Percentiles rank a stretch among this genome's conserved stretches.
phyloP scores from a whole-genome alignment of 2,113 vertebrate species.

The Carassius gibelio region DNA sequence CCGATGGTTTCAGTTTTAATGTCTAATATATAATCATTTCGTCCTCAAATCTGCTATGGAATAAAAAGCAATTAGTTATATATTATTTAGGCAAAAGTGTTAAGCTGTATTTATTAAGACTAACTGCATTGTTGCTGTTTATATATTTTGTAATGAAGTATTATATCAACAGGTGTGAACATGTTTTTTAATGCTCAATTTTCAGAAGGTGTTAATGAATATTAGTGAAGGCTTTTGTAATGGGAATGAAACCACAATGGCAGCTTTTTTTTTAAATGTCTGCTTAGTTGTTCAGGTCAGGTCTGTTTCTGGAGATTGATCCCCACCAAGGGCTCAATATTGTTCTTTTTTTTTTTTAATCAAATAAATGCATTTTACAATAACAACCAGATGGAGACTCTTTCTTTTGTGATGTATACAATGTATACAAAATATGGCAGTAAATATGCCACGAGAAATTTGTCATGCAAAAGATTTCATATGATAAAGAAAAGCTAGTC shows the following conservation, averaged over 20 bases:
- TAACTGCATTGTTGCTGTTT: conserved; percentile 50
- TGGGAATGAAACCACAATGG: conserved; percentile 51
- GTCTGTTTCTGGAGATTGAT: conserved; percentile 48
- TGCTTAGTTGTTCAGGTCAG: conserved; percentile 28
- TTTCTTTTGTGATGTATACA: not conserved
- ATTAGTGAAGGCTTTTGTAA: conserved; percentile 46
- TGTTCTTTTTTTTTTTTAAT: conserved; percentile 49
- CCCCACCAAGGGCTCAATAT: conserved; percentile 31
- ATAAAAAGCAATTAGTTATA: conserved; percentile 30
- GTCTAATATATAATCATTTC: conserved; percentile 15
- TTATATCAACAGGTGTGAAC: conserved; percentile 61
- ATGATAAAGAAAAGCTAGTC: not conserved
- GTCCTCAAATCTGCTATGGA: not conserved
- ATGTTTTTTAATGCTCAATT: conserved; percentile 36
- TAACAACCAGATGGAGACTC: not conserved
- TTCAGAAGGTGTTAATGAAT: conserved; percentile 41
- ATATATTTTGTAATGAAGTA: conserved; percentile 66
- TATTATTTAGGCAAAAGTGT: conserved; percentile 38
- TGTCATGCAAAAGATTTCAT: not conserved
- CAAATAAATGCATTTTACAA: conserved; percentile 65
- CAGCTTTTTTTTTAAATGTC: conserved; percentile 54
- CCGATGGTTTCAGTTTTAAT: conserved; percentile 4
- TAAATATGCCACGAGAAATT: not conserved
- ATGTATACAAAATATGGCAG: not conserved
- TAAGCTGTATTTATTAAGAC: conserved; percentile 63